phyloP scores from a whole-genome alignment of 2,797 vertebrate species.

The Mionectes olivaceus region DNA sequence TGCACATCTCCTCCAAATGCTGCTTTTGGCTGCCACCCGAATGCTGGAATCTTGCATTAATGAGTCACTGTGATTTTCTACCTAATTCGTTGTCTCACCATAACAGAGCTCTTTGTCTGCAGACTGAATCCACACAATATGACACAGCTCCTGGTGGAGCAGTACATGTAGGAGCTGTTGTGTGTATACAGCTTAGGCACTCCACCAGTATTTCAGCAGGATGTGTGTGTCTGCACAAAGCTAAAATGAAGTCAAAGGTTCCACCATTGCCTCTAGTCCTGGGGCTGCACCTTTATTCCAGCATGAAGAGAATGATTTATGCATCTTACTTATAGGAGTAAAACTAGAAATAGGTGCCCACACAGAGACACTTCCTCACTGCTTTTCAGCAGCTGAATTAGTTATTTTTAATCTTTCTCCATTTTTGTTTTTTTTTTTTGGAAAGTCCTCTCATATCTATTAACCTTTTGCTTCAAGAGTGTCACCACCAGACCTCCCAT shows the following conservation, averaged over 20 bases:
- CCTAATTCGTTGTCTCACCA: neutral
- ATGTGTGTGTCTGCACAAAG: neutral
- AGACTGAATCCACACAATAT: fast-evolving
- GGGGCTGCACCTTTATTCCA: neutral
- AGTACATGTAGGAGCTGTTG: neutral
- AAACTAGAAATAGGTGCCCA: neutral
- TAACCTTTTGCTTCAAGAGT: neutral
- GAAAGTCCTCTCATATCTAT: neutral
- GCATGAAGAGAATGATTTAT: neutral
- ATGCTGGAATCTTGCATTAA: neutral
- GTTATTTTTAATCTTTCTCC: neutral
- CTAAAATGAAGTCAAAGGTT: neutral
- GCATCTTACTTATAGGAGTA: neutral
- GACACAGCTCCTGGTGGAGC: neutral
- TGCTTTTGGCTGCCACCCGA: neutral
- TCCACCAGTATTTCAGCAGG: neutral
- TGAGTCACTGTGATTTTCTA: neutral
- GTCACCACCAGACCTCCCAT: neutral
- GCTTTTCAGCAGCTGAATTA: neutral
- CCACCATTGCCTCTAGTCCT: neutral
- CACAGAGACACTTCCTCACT: neutral
- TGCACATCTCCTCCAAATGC: neutral
- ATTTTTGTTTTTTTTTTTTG: neutral
- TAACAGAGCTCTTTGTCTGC: neutral
- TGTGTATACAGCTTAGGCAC: neutral